Evolutionary conservation across 2,888 invertebrate species (phyloP).

Genomic region (Amiota mariae): DNA sequence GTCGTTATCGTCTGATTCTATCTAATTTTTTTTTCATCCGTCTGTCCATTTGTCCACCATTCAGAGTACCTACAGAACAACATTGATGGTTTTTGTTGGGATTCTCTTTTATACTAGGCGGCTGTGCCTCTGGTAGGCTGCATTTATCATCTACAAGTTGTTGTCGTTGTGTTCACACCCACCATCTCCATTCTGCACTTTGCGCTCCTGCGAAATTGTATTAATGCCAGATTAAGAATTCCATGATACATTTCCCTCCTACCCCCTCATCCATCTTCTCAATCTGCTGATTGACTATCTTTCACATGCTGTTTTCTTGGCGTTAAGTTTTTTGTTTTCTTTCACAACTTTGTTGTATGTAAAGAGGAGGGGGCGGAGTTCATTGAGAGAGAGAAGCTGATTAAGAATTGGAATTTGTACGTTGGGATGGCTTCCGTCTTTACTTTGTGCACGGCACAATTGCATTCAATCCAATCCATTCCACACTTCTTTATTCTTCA

Average conservation of each 20-base stretch:
- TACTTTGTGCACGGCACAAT: not conserved
- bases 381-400: constrained; percentile 38
- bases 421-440: constrained; percentile 49
- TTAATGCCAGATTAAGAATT: constrained; percentile 68
- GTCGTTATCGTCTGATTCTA: constrained; percentile 43
- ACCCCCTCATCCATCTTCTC: not conserved
- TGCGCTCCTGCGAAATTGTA: constrained; percentile 54
- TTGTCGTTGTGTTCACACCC: not conserved
- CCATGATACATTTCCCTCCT: constrained; percentile 54
- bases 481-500: too few relatives aligned
- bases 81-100: constrained; percentile 58
- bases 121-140: not conserved
- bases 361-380: too few relatives aligned
- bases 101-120: constrained; percentile 50
- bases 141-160: not conserved
- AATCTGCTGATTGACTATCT: constrained; percentile 36
- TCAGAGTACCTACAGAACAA: not conserved
- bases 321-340: not conserved
- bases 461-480: not conserved
- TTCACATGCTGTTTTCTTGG: not conserved
- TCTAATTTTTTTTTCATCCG: constrained; percentile 38
- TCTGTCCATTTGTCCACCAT: constrained; percentile 27
- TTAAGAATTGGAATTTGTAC: constrained; percentile 62
- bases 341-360: not conserved
- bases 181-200: not conserved